Base-by-base conservation (phyloP, 2,797 vertebrate genomes). In the Chromobotia macracanthus region DNA sequence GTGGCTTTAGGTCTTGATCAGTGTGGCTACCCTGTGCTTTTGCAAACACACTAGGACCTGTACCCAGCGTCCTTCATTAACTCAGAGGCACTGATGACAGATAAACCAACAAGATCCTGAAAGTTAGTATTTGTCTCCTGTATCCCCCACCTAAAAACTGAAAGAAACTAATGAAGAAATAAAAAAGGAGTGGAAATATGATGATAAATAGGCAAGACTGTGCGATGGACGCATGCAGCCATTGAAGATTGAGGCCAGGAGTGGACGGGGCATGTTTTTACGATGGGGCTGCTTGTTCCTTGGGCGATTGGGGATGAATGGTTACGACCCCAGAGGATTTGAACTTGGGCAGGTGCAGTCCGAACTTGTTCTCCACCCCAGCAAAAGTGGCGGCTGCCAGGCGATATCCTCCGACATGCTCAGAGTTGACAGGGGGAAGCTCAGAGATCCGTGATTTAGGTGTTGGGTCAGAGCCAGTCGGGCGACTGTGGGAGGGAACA, bases 331-430 rank as follows among this genome's bases (percentile, higher is more conserved):
- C 93, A 0, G 95, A 89, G 18, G 96, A 93, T 86, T 92, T 96
- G 90, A 99, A 99, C 86, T 98, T 99, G 51, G 97, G 97, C 81
- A 99, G 95, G 87, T 97, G 96, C 3, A 99, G 96, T 76, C 97
- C 98, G 71, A 99, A 99, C 89, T 98, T 99, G 91, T 97, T 99
- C 91, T 99, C 98, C 86, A 99, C 96, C 9, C 98, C 98, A 5
- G 97, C 97, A 70, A 99, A 99, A 0, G 97, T 99, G 76, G 97
- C 97, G 0, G 97, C 95, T 2, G 98, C 97, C 68, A 99, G 94
- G 85, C 95, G 95, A 88, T 97, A 99, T 83, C 98, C 98, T 38
- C 98, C 97, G 0, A 97, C 92, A 73, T 99, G 98, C 75, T 97
- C 95, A 0, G 95, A 90, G 21, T 93, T 95, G 71, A 92, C 94